Conservation (phyloP, 2,888 invertebrate genomes). For the Pegoplata infirma region DNA sequence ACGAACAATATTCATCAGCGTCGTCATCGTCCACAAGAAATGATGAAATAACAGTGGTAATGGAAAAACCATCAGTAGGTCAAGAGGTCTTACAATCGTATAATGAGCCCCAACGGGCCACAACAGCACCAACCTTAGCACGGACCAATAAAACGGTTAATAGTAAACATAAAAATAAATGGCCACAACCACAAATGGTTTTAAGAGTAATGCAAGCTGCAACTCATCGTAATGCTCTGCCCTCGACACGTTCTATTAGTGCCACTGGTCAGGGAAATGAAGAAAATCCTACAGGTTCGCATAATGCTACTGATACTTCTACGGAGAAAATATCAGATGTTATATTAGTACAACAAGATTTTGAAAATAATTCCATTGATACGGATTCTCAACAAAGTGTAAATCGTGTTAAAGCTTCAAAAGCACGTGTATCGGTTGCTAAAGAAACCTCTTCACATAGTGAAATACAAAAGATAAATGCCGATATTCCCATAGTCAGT, state of each 20-base stretch:
- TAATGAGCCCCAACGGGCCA: constrained; percentile 62
- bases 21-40: constrained; percentile 58
- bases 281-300: constrained; percentile 20
- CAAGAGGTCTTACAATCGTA: constrained; percentile 62
- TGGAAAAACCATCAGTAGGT: constrained; percentile 71
- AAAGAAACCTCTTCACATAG: constrained; percentile 10
- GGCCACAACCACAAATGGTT: constrained; percentile 73
- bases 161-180: constrained; percentile 74
- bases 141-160: constrained; percentile 70
- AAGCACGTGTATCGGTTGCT: constrained; percentile 38
- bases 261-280: constrained; percentile 40
- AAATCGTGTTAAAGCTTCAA: constrained; percentile 55
- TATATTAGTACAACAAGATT: constrained; percentile 71
- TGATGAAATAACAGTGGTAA: constrained; percentile 71
- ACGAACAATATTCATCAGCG: constrained; percentile 16
- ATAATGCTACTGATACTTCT: constrained; percentile 66
- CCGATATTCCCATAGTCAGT: constrained; percentile 68
- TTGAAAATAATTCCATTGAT: constrained; percentile 77
- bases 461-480: constrained; percentile 63
- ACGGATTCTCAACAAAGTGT: constrained; percentile 70
- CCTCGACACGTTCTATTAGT: constrained; percentile 61
- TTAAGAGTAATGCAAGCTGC: constrained; percentile 65
- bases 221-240: constrained; percentile 49
- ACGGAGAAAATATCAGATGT: constrained; percentile 72
- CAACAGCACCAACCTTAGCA: constrained; percentile 65